phyloP scores from a whole-genome alignment of 2,888 invertebrate genomes.

The Trisateles emortualis region DNA sequence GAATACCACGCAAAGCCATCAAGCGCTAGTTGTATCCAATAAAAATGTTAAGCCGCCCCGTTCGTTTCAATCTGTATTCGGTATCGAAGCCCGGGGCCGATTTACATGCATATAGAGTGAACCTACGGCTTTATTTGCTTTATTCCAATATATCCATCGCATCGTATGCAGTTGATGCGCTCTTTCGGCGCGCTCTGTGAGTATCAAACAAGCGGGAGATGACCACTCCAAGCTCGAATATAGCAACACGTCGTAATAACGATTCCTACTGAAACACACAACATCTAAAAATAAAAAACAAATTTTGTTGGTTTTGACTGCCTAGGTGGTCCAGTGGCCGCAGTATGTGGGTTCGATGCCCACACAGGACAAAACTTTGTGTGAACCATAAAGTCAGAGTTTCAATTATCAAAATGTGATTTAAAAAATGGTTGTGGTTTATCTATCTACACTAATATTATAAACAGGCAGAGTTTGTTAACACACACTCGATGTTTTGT shows the following conservation, averaged over 20 bases:
- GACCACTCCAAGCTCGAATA: constrained; percentile 11
- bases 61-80: constrained; percentile 77
- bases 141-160: constrained; percentile 66
- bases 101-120: constrained; percentile 80
- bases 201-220: constrained; percentile 50
- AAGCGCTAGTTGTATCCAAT: constrained; percentile 63
- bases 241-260: background rate
- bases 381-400: too few relatives aligned
- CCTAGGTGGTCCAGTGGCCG: too few relatives aligned
- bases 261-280: too few relatives aligned
- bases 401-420: too few relatives aligned
- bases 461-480: too few relatives aligned
- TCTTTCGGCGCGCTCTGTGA: constrained; percentile 58
- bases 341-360: too few relatives aligned
- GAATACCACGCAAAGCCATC: constrained; percentile 29
- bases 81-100: constrained; percentile 67
- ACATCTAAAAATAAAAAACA: too few relatives aligned
- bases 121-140: constrained; percentile 65
- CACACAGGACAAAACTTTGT: too few relatives aligned
- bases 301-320: too few relatives aligned
- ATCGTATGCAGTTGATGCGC: constrained; percentile 50
- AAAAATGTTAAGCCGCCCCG: constrained; percentile 74
- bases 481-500: too few relatives aligned
- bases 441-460: too few relatives aligned
- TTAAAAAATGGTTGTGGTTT: too few relatives aligned